Percentiles rank a stretch among this genome's conserved stretches.
These are phyloP conservation scores for Macaria notata DNA, from an alignment of 2,888 invertebrate species.

Conservation along the genomic window DNA sequence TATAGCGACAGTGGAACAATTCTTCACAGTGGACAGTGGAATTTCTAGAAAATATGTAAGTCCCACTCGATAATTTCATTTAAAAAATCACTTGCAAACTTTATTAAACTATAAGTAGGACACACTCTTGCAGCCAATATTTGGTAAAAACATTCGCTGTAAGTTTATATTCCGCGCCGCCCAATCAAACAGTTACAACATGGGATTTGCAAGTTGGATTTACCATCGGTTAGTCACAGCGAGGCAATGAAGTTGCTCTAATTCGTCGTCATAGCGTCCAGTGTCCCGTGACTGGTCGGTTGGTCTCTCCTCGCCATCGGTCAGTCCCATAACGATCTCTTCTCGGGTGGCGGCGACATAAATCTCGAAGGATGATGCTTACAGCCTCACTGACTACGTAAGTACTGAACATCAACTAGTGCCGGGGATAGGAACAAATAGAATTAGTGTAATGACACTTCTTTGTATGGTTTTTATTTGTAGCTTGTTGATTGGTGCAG, in stretches of 20 bases:
- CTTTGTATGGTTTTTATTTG: too few species aligned
- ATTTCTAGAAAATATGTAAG: too few species aligned
- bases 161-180: constrained; percentile 33
- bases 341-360: constrained; percentile 27
- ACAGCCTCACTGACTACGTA: constrained; percentile 1
- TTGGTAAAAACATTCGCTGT: constrained; percentile 21
- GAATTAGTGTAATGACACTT: too few species aligned
- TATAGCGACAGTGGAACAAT: too few species aligned
- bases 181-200: constrained; percentile 59
- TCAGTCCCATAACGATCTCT: constrained; percentile 29
- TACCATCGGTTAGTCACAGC: constrained; percentile 39
- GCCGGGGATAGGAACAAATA: too few species aligned
- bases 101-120: too few species aligned
- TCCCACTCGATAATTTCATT: too few species aligned
- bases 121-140: too few species aligned
- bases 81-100: too few species aligned
- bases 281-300: constrained; percentile 22
- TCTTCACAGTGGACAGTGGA: too few species aligned
- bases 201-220: constrained; percentile 56
- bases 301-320: constrained; percentile 18
- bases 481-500: too few species aligned
- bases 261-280: constrained; percentile 45
- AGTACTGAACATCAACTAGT: neutral
- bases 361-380: constrained; percentile 15
- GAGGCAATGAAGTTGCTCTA: constrained; percentile 39